Evolutionary conservation across 1,140 invertebrate genomes (phyloP), one percentile per base, ranked within the genome.

Genomic region (Atopsyche davidsoni): DNA sequence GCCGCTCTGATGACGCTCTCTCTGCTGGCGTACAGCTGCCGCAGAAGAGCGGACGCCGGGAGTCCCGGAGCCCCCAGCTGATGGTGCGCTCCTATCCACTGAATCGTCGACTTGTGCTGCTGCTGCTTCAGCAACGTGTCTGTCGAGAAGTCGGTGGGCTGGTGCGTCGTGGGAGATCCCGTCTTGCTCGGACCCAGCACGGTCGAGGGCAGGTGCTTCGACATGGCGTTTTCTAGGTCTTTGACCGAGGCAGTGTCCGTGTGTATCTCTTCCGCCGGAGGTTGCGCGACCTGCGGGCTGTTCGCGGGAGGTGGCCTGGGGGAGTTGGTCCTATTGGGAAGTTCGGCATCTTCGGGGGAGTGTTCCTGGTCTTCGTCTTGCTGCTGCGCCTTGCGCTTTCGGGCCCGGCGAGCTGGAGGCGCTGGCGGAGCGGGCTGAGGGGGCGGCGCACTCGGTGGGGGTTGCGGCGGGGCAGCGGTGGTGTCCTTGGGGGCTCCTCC

Each of bases 201-300:
- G 2, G 78, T 72, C 4, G 79, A 76, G 0, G 92, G 92, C 31
- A 96, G 71, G 72, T 96, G 92, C 64, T 95, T 93, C 16, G 92
- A 94, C 92, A 96, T 97, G 10, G 90, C 92, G 60, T 94, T 90
- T 68, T 97, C 92, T 52, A 96, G 72, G 60, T 96, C 92, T 65
- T 92, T 91, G 0, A 93, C 89, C 0, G 87, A 86, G 2, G 84
- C 79, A 0, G 72, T 69, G 28, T 73, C 72, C 3, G 66, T 63
- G 1, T 63, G 59, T 39, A 62, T 60, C 52, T 73, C 72, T 9
- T 70, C 66, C 13, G 17, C 6, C 1, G 57, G 49, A 3, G 38
- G 71, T 75, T 63, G 46, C 73, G 36, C 50, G 59, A 36, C 59
- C 59, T 43, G 62, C 60, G 2, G 66, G 55, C 23, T 69, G 58